Evolutionary conservation across 2,113 vertebrate genomes (phyloP).

Genomic region (Myodes glareolus): DNA sequence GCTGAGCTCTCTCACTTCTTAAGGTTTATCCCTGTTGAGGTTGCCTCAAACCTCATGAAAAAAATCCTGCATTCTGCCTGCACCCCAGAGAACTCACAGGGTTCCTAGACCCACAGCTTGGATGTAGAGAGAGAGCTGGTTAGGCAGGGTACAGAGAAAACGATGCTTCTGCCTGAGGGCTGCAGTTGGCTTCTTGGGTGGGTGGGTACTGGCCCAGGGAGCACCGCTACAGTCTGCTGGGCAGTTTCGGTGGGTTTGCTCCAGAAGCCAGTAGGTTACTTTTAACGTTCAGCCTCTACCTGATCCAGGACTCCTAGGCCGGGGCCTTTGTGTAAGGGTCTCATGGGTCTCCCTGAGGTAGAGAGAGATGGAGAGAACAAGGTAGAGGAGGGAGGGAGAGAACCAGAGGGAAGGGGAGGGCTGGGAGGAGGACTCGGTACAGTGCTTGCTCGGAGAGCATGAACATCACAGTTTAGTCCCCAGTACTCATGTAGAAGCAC

Average conservation of each 20-base stretch:
- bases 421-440: not conserved
- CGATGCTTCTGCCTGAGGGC: not conserved
- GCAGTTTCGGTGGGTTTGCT: not conserved
- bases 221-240: not conserved
- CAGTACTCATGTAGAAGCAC: no score
- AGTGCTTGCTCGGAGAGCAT: not conserved
- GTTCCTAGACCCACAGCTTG: not conserved
- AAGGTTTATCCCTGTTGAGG: no score
- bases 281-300: not conserved
- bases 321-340: not conserved
- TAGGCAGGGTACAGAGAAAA: no score
- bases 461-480: not conserved
- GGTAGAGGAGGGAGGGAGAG: no score
- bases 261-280: not conserved
- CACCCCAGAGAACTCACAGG: not conserved
- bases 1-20: no score
- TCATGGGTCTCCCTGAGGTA: not conserved
- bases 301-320: no score
- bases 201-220: no score
- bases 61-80: not conserved
- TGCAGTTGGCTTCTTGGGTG: not conserved
- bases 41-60: not conserved
- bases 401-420: not conserved
- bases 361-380: not conserved
- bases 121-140: not conserved